Conservation (phyloP, 2,113 vertebrate genomes). For the Brachypodius melanocephalos region DNA sequence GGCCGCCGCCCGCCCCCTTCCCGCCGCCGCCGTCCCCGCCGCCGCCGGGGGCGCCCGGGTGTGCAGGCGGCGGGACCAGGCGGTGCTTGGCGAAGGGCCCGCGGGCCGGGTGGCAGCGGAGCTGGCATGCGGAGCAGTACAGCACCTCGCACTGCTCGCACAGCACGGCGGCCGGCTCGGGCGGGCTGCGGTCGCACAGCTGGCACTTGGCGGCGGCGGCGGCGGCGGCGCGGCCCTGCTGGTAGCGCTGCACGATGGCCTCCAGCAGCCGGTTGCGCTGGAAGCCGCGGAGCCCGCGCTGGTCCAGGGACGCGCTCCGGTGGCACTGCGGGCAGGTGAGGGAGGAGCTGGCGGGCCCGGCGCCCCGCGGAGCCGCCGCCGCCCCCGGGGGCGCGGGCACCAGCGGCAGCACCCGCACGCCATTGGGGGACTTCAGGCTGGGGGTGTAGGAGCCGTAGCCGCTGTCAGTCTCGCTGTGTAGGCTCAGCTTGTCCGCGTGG, state of each 20-base stretch:
- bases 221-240: conserved; percentile 73
- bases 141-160: conserved; percentile 95
- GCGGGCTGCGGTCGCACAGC: conserved; percentile 81
- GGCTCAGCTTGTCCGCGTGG: conserved; percentile 89
- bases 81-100: conserved; percentile 94
- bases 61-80: conserved; percentile 77
- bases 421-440: conserved; percentile 92
- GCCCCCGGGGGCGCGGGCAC: conserved; percentile 67
- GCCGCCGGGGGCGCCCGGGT: neutral
- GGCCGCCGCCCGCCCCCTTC: conserved; percentile 36
- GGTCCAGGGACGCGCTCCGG: conserved; percentile 92
- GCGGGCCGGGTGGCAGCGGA: conserved; percentile 91
- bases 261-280: conserved; percentile 92
- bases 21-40: neutral
- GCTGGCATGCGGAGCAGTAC: conserved; percentile 91
- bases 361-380: neutral
- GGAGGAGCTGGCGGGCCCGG: conserved; percentile 26
- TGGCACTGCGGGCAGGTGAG: conserved; percentile 95
- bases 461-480: conserved; percentile 96
- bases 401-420: conserved; percentile 87
- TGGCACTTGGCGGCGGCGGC: conserved; percentile 78
- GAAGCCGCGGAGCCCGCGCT: conserved; percentile 90
- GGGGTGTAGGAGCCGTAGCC: conserved; percentile 95
- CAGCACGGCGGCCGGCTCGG: conserved; percentile 79
- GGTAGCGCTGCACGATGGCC: conserved; percentile 88